Percentiles rank a stretch among this genome's conserved stretches.
phyloP scores from a whole-genome alignment of 1,140 invertebrate genomes.

The Drosophila nigrodunni region DNA sequence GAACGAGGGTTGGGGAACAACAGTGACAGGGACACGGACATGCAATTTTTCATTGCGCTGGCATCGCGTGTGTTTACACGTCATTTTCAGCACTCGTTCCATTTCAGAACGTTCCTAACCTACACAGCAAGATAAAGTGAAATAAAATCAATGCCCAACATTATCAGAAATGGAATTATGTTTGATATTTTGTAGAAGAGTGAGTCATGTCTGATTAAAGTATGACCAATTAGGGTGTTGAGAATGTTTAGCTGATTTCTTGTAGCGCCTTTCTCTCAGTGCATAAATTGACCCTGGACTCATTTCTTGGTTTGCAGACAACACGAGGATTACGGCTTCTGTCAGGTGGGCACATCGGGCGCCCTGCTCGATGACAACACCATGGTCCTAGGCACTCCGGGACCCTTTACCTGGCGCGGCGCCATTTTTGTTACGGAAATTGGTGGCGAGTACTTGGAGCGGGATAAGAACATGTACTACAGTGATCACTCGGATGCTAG shows the following conservation, averaged over 20 bases:
- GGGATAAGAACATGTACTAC: slow-evolving; percentile 92
- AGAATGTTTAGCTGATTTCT: too few species aligned
- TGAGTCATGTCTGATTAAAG: too few species aligned
- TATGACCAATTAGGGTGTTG: too few species aligned
- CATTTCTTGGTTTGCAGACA: slow-evolving; percentile 65
- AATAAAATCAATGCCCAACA: too few species aligned
- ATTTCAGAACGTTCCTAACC: neutral
- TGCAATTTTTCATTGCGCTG: slow-evolving; percentile 76
- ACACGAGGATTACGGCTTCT: slow-evolving; percentile 95
- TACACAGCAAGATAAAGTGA: neutral
- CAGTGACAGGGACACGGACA: slow-evolving; percentile 36
- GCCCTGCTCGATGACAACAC: slow-evolving; percentile 91
- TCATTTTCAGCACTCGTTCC: neutral
- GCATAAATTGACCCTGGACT: slow-evolving; percentile 49
- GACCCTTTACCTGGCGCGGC: slow-evolving; percentile 94
- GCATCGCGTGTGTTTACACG: slow-evolving; percentile 53
- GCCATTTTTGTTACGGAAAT: slow-evolving; percentile 93
- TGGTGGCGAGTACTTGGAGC: slow-evolving; percentile 89
- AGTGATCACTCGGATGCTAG: slow-evolving; percentile 88
- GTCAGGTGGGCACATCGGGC: slow-evolving; percentile 96
- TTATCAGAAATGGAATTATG: too few species aligned
- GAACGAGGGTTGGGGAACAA: slow-evolving; percentile 34
- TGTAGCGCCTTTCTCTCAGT: too few species aligned
- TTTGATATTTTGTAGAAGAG: too few species aligned
- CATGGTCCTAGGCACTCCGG: slow-evolving; percentile 93